Conservation (phyloP, 2,888 invertebrate species). For the Hirtodrosophila duncani region DNA sequence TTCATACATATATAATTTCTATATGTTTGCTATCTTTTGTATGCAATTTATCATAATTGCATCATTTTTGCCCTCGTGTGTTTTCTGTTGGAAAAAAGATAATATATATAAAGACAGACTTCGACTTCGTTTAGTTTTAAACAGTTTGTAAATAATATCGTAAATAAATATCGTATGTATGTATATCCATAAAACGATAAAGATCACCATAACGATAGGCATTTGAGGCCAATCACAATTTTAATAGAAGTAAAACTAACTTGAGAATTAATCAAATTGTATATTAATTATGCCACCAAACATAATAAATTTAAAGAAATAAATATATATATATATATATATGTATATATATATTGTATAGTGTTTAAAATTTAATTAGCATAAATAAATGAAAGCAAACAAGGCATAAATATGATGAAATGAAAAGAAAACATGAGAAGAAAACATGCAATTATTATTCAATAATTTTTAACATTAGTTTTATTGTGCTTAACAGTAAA, state of each 20-base stretch:
- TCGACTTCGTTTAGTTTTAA: slow-evolving; percentile 62
- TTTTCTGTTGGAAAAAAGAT: slow-evolving; percentile 60
- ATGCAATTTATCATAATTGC: slow-evolving; percentile 6
- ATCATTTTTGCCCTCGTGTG: slow-evolving; percentile 41
- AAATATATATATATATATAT: slow-evolving; percentile 19
- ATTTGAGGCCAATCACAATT: slow-evolving; percentile 33
- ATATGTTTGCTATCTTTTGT: slow-evolving; percentile 11
- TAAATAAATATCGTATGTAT: slow-evolving; percentile 36
- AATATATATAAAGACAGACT: too few relatives aligned
- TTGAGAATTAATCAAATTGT: slow-evolving; percentile 71
- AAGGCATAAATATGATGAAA: slow-evolving; percentile 24
- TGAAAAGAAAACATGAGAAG: slow-evolving; percentile 29
- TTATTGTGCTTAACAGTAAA: slow-evolving; percentile 52
- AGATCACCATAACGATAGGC: slow-evolving; percentile 1
- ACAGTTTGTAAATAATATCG: slow-evolving; percentile 56
- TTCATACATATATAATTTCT: slow-evolving; percentile 30
- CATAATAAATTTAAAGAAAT: slow-evolving; percentile 44
- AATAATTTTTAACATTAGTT: slow-evolving; percentile 73
- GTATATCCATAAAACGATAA: too few relatives aligned
- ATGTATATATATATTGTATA: slow-evolving; percentile 57
- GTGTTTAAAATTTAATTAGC: slow-evolving; percentile 69
- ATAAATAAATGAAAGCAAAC: slow-evolving; percentile 50
- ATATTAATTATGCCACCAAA: slow-evolving; percentile 49
- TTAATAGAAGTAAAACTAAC: slow-evolving; percentile 69
- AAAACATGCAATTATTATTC: slow-evolving; percentile 74